Evolutionary conservation across 2,113 vertebrate species (phyloP), one percentile per base, ranked within the genome.

Genomic region (Chionodraco myersi): DNA sequence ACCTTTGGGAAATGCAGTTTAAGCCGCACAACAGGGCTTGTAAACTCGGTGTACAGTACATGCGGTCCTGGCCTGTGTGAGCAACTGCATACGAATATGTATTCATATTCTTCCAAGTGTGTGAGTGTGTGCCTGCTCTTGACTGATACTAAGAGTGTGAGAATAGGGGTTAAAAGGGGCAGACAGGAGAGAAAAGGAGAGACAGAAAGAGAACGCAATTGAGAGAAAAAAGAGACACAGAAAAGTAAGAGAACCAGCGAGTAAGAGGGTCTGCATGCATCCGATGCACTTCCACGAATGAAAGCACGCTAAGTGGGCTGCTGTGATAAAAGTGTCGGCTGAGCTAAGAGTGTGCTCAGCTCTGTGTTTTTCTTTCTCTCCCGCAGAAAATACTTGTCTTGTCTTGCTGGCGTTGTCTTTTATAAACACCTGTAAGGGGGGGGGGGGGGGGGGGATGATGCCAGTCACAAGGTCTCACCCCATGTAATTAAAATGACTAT

Each of bases 1-100:
- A 91, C 79, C 72, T 79, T 77, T 60, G 73, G 76, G 80, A 69
- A 73, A 82, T 79, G 76, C 78, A 92, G 80, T 90, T 80, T 73
- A 90, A 79, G 61, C 26, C 82, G 69, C 44, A 76, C 66, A 75
- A 87, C 82, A 82, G 78, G 80, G 75, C 80, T 82, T 73, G 61
- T 62, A 75, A 80, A 84, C n/a, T 62, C 64, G 70, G 53, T 59
- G 60, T 30, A 30, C 30, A 30, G 30, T 54, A 70, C 56, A 68
- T 9, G 56, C 57, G 70, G 82, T 68, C 52, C 61, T 71, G 66
- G 63, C 44, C 61, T n/a, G 26, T 41, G 56, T 72, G 45, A 72
- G 53, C 63, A 70, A 61, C 67, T 76, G 74, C 75, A 60, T 57
- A 71, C 49, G 51, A 77, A 77, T 70, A 64, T 21, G 44, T 30